Evolutionary conservation across 1,140 invertebrate species (phyloP), one percentile per base, ranked within the genome.

Genomic region (Drosophila lacteicornis): DNA sequence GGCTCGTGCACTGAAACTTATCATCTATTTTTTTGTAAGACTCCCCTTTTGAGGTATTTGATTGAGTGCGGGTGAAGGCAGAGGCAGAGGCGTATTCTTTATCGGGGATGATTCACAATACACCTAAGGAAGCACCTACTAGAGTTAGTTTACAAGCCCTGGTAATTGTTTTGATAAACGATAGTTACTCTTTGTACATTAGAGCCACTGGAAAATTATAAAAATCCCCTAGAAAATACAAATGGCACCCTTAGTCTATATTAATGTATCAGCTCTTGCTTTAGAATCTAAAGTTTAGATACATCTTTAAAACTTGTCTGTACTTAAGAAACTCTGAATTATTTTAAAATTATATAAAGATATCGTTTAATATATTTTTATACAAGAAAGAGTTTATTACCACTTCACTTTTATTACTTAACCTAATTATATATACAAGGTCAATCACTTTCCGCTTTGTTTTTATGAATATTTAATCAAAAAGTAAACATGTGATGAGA

Each of bases 81-180:
- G 22, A 12, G 19, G 36, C 11, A 7, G 6, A 1, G n/a, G 27
- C 6, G 45, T 22, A 25, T 36, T 71, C 67, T 43, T 73, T 73
- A 71, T 73, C 67, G 15, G 12, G 5, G 17, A 15, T 73, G 69
- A 73, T 25, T 71, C 69, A 73, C 40, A 68, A 50, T 17, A 45
- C 62, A 50, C 46, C 45, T 11, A 15, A 25, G 19, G 33, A 50
- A 68, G 33, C 36, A 61, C 46, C 22, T 19, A 40, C 19, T 55
- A 40, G 15, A 40, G 38, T 19, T 40, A 36, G 36, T 19, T 62
- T 50, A 45, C 57, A 36, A 53, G 49, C 25, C 4, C 15, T 30
- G 9, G 33, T 33, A 33, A 66, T 66, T 65, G 45, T 65, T 40
- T 68, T 68, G 60, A 66, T 68, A 50, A 50, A 50, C 46, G 7